A percentile compares a stretch with the other conserved stretches of the same genome.
phyloP scores from a whole-genome alignment of 2,797 vertebrate genomes.

The Poecilia gillii region DNA sequence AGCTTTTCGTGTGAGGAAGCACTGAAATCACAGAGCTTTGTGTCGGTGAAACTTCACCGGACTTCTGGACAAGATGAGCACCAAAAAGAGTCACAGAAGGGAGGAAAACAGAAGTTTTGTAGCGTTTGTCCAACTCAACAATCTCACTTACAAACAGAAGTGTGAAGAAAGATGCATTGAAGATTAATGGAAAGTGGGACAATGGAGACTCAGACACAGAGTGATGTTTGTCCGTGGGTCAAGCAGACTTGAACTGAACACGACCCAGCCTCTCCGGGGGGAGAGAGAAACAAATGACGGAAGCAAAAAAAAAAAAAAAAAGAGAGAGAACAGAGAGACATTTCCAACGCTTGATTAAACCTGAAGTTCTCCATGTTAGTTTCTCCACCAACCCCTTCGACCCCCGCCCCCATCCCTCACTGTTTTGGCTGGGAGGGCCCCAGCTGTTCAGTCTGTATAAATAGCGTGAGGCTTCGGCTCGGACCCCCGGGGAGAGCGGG shows the following conservation, averaged over 20 bases:
- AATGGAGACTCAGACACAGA: conserved; percentile 27
- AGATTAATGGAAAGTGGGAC: conserved; percentile 13
- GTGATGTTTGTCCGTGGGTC: conserved; percentile 34
- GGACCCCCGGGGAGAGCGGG: conserved; percentile 76
- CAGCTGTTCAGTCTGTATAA: conserved; percentile 87
- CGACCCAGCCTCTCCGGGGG: conserved; percentile 35
- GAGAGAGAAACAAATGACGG: conserved; percentile 45
- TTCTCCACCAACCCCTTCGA: conserved; percentile 54
- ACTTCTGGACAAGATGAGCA: conserved; percentile 55
- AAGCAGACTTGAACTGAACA: conserved; percentile 51
- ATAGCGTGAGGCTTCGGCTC: conserved; percentile 80
- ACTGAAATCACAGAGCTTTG: conserved; percentile 9
- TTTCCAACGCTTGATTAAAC: conserved; percentile 82
- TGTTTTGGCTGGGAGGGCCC: conserved; percentile 83
- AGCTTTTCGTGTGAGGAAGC: conserved; percentile 23
- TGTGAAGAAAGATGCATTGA: neutral
- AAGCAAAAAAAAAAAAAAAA: conserved; percentile 33
- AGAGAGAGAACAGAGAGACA: conserved; percentile 58
- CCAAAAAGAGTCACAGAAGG: conserved; percentile 17
- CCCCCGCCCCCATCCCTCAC: conserved; percentile 50
- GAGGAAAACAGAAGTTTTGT: conserved; percentile 42
- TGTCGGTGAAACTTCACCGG: conserved; percentile 36
- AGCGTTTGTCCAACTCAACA: conserved; percentile 62
- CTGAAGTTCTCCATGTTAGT: conserved; percentile 80
- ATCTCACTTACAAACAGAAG: conserved; percentile 25